These are phyloP conservation scores for Pteronura brasiliensis DNA, from an alignment of 2,113 vertebrate species.

Conservation along the genomic window DNA sequence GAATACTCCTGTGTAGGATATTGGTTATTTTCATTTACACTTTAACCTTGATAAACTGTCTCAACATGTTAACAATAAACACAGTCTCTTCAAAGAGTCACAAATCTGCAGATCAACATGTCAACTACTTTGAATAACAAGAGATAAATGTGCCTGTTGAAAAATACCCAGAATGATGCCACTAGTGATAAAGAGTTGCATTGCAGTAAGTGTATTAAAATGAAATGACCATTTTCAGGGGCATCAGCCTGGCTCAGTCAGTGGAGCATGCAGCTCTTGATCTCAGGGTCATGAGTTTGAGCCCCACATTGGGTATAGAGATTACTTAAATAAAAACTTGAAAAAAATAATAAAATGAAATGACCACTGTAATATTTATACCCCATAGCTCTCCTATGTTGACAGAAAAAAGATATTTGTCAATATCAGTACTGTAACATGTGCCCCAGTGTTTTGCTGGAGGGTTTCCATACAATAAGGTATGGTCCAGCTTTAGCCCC, in stretches of 20 bases:
- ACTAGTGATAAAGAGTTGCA: background rate
- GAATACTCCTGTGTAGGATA: background rate
- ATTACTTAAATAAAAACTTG: background rate
- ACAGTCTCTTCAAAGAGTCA: background rate
- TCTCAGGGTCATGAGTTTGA: background rate
- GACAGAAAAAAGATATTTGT: background rate
- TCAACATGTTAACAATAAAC: background rate
- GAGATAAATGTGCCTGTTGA: background rate
- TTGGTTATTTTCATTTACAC: background rate
- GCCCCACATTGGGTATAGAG: background rate
- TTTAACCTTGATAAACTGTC: background rate
- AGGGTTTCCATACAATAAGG: background rate
- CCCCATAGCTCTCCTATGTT: background rate
- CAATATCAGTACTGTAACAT: background rate
- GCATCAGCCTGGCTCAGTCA: background rate
- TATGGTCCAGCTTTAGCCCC: background rate
- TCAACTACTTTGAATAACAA: background rate
- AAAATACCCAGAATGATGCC: background rate
- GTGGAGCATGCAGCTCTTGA: background rate
- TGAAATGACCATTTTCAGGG: background rate
- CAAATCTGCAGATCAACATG: background rate
- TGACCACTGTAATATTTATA: background rate
- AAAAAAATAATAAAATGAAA: background rate
- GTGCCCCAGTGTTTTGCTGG: background rate
- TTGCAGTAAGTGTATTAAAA: background rate